Base-by-base conservation (phyloP, 2,113 vertebrate species). In the Mastomys coucha region DNA sequence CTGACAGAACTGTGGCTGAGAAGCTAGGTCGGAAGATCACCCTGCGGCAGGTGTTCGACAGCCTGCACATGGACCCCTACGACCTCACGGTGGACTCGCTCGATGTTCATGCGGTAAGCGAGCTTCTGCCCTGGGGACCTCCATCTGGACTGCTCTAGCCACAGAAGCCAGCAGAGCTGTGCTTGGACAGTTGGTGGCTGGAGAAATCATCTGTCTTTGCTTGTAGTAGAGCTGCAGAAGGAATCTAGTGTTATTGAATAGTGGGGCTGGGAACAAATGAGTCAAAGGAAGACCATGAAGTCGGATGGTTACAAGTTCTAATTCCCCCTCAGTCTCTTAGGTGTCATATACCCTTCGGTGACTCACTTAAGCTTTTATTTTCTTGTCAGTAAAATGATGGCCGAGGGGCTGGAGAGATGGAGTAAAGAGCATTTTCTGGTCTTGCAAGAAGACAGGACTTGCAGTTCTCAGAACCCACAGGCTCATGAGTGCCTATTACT, bases 1-100 rank as follows among this genome's bases (percentile, higher is more conserved):
- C 99, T 0, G 98, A 99, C 81, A 99, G 99, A 4, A 98, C 99
- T 22, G 99, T 99, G 91, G 92, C 98, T 24, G 99, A 99, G 98
- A 99, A 99, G 95, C 98, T 95, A 33, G 98, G 98, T 60, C 98
- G 98, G 97, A 99, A 99, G 98, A 53, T 99, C 84, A 99, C 99
- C 10, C 98, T 99, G 84, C 98, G 99, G 95, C 98, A 99, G 98
- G 98, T 99, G 97, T 99, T 99, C 2, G 98, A 98, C 80, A 99
- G 98, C 84, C 99, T 99, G 90, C 97, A 99, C 91, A 99, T 99
- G 99, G 99, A 99, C 97, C 99, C 99, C 7, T 99, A 99, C 0
- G 99, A 99, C 98, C 99, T 99, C 97, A 99, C 99, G 0, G 99
- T 99, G 89, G 99, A 99, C 95, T 99, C 99, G 0, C 98, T 99